Base-by-base conservation (phyloP, 2,888 invertebrate genomes). In the Drosophila prolongata region DNA sequence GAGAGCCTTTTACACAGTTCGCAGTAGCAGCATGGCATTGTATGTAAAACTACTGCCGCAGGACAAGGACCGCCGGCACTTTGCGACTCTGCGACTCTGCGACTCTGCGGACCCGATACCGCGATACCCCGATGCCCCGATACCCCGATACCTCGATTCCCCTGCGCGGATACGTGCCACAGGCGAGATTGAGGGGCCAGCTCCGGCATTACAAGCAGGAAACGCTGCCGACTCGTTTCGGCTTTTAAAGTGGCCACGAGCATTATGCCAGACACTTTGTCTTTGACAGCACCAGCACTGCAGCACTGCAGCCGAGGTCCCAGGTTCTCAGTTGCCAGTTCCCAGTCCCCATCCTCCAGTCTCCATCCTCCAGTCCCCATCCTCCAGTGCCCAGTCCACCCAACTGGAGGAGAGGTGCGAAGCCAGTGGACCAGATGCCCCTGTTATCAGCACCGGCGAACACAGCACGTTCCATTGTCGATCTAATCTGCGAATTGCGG, bases 181-280 rank as follows among this genome's bases (percentile, higher is more conserved):
- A 79, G 76, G 76, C 73, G 53, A 85, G 85, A 81, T 85, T 85
- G 81, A 82, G 85, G 81, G 82, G 77, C 73, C 49, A 49, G 6
- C 50, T 49, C 14, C 34, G 47, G 68, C 54, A 74, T 85, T 85
- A 83, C 82, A 83, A 85, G 85, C 85, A 84, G 82, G 82, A 82
- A 82, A 82, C 79, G 81, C 80, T 76, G 75, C 60, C 57, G 53
- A 84, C 79, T 77, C 77, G 84, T 78, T 80, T 83, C 80, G 75
- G 79, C 82, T 80, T 82, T 83, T 78, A 80, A 78, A 80, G 73
- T 82, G 77, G 57, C 80, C 83, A 80, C 77, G 80, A 86, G 86
- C 83, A 86, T 83, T 86, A 83, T 80, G 79, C 86, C 82, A 83
- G 86, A 83, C 86, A 85, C 82, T 85, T 85, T 83, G 82, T 85